phyloP scores from a whole-genome alignment of 2,888 invertebrate genomes.

The Erebia epiphron region DNA sequence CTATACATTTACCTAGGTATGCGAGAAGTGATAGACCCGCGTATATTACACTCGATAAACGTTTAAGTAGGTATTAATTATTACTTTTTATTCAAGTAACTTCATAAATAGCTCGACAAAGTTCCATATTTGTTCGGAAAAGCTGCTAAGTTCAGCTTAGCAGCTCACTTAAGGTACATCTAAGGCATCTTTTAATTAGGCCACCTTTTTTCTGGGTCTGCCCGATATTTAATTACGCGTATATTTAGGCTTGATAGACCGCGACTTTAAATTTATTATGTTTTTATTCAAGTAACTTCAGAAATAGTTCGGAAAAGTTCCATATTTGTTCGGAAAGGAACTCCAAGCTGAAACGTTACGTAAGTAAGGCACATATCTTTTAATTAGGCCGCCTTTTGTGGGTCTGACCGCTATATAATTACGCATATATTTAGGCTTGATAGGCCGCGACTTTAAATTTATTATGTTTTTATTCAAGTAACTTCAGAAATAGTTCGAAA shows the following conservation, averaged over 20 bases:
- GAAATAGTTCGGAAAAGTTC: background rate
- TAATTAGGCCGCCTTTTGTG: constrained; percentile 35
- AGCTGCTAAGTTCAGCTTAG: too few species aligned
- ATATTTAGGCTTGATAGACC: constrained; percentile 32
- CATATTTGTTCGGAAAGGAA: constrained; percentile 13
- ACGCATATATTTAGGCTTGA: constrained; percentile 43
- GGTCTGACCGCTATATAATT: constrained; percentile 32
- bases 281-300: too few species aligned
- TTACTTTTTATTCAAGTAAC: too few species aligned
- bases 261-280: too few species aligned
- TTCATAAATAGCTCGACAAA: background rate
- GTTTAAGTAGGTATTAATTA: too few species aligned
- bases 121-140: constrained; percentile 8
- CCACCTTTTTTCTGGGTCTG: constrained; percentile 26
- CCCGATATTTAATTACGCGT: constrained; percentile 40
- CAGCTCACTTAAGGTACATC: background rate
- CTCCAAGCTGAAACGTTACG: constrained; percentile 14
- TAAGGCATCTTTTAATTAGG: constrained; percentile 38
- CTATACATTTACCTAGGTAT: too few species aligned
- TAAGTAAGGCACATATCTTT: constrained; percentile 31
- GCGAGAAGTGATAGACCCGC: too few species aligned
- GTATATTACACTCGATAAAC: too few species aligned
- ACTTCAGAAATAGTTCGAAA: background rate
- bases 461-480: too few species aligned
- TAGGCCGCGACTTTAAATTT: too few species aligned